Percentiles rank a stretch among this genome's conserved stretches.
These are phyloP conservation scores for Squalus acanthias DNA, from an alignment of 2,797 vertebrate species.

Conservation along the genomic window DNA sequence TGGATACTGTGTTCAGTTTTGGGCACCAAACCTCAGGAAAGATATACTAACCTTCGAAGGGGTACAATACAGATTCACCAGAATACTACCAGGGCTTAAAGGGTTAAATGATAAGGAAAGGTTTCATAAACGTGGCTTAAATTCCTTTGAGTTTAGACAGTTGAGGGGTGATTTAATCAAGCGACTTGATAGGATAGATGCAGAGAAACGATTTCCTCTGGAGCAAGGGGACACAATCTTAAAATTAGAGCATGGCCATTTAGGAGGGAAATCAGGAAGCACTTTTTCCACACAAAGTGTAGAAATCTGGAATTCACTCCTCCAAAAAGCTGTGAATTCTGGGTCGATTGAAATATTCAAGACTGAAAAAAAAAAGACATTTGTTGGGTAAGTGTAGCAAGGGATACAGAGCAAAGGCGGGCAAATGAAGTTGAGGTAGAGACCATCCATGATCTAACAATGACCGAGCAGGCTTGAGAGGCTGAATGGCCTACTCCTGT, in stretches of 20 bases:
- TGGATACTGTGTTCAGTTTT: background rate
- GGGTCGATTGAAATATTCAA: background rate
- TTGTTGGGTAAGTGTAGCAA: background rate
- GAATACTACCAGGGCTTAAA: background rate
- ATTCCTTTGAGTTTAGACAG: background rate
- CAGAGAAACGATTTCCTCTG: background rate
- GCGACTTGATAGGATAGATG: background rate
- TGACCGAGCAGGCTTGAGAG: background rate
- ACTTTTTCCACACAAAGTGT: background rate
- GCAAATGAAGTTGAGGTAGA: background rate
- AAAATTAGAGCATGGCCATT: background rate
- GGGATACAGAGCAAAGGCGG: background rate
- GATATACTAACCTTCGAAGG: background rate
- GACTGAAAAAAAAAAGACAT: background rate
- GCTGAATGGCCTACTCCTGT: background rate
- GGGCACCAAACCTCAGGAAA: background rate
- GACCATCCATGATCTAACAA: background rate
- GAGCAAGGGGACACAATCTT: background rate
- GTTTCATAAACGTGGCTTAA: background rate
- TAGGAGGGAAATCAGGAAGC: background rate
- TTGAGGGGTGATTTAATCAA: background rate
- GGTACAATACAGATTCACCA: background rate
- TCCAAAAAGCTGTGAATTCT: background rate
- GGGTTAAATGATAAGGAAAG: background rate
- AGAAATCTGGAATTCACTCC: background rate